These are phyloP conservation scores for Eumacrocentrus americanus DNA, from an alignment of 2,888 invertebrate species.

Conservation along the genomic window DNA sequence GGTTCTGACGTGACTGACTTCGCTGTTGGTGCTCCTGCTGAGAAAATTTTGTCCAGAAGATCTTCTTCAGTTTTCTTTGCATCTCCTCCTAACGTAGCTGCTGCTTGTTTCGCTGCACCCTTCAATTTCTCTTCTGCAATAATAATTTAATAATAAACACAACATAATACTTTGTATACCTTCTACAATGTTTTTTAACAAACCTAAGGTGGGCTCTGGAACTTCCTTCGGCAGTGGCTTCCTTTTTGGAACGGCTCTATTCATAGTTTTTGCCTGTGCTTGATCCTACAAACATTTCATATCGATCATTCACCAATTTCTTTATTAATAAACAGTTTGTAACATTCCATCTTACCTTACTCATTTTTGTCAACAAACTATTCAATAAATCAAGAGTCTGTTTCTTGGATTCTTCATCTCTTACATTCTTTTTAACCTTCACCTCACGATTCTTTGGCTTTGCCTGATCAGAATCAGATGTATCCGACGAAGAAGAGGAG, in stretches of 20 bases:
- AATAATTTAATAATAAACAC: constrained; percentile 5
- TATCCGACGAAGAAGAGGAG: constrained; percentile 38
- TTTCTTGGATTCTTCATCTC: constrained; percentile 27
- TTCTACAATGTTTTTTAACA: background rate
- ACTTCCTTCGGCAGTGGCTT: constrained; percentile 30
- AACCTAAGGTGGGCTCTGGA: constrained; percentile 16
- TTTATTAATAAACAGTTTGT: background rate
- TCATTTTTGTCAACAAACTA: constrained; percentile 31
- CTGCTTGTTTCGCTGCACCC: constrained; percentile 76
- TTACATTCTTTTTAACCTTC: background rate
- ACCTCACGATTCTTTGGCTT: background rate
- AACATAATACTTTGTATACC: background rate
- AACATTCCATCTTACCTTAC: constrained; percentile 17
- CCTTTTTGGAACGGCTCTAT: constrained; percentile 15
- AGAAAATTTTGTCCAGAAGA: constrained; percentile 72
- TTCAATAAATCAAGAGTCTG: constrained; percentile 38
- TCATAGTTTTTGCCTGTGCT: background rate
- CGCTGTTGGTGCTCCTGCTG: constrained; percentile 44
- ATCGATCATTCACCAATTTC: no score
- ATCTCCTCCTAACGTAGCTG: constrained; percentile 72
- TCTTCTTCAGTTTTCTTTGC: constrained; percentile 75
- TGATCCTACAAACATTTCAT: background rate
- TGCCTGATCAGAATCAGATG: constrained; percentile 41
- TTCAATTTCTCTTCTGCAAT: constrained; percentile 60
- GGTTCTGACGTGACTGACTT: background rate